A percentile compares a stretch with the other conserved stretches of the same genome.
Conservation (phyloP, 2,797 vertebrate genomes). For the Menidia menidia region DNA sequence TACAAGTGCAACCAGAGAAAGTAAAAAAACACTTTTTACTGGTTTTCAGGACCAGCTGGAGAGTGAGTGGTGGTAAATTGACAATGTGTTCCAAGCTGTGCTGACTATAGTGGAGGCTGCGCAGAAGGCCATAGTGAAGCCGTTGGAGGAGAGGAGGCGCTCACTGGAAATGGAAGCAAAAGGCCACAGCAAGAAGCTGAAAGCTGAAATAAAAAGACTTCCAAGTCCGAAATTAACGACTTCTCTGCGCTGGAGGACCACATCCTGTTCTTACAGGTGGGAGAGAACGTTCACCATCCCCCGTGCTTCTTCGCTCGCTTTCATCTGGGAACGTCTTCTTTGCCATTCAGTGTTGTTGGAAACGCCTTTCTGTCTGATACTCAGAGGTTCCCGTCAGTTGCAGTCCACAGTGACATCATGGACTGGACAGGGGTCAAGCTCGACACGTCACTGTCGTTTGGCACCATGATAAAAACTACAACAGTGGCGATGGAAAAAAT, state of each 20-base stretch:
- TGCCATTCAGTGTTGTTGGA: too few species aligned
- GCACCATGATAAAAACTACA: slow-evolving; percentile 56
- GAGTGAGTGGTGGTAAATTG: slow-evolving; percentile 9
- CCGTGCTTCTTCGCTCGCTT: not conserved
- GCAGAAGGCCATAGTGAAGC: not conserved
- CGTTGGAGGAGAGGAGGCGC: slow-evolving; percentile 36
- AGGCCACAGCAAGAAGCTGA: slow-evolving; percentile 7
- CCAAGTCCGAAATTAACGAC: slow-evolving; percentile 37
- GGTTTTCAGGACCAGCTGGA: slow-evolving; percentile 50
- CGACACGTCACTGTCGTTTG: slow-evolving; percentile 65
- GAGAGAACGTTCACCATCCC: not conserved
- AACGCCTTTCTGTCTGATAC: not conserved
- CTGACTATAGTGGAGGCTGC: slow-evolving; percentile 17
- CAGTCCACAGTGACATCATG: not conserved
- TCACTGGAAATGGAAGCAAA: slow-evolving; percentile 37
- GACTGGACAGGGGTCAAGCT: slow-evolving; percentile 47
- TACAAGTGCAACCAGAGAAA: not conserved
- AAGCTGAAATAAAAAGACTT: slow-evolving; percentile 38
- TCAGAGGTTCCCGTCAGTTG: slow-evolving; percentile 58
- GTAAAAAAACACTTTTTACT: not conserved
- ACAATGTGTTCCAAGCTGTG: slow-evolving; percentile 18
- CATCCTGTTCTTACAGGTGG: slow-evolving; percentile 73
- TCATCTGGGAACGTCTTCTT: too few species aligned
- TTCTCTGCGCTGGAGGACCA: slow-evolving; percentile 61
- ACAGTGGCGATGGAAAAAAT: slow-evolving; percentile 44